phyloP scores from a whole-genome alignment of 2,797 vertebrate genomes.

The Siniperca scherzeri region DNA sequence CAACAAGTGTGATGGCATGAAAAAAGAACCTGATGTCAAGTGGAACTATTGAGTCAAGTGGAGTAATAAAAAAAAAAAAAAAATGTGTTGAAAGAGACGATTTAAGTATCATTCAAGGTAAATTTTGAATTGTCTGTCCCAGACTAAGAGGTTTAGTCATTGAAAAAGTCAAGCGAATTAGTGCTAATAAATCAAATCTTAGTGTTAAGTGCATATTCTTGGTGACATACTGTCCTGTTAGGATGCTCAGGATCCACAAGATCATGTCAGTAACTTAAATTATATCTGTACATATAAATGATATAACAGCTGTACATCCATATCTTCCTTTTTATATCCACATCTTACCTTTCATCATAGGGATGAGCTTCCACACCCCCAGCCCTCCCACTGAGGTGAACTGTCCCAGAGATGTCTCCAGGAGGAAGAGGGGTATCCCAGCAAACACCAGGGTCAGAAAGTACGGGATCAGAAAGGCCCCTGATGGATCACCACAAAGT shows the following conservation, averaged over 20 bases:
- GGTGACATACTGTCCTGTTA: neutral
- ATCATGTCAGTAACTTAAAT: neutral
- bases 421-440: conserved; percentile 93
- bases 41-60: neutral
- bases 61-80: neutral
- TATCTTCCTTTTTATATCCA: neutral
- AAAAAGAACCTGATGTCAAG: neutral
- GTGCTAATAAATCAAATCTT: neutral
- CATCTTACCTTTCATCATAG: conserved; percentile 95
- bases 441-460: conserved; percentile 93
- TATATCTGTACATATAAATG: neutral
- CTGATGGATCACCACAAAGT: conserved; percentile 70
- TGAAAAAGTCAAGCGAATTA: neutral
- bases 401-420: conserved; percentile 93
- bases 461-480: conserved; percentile 94
- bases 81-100: no score
- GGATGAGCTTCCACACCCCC: conserved; percentile 93
- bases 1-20: neutral
- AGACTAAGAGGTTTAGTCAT: neutral
- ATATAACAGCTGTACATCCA: neutral
- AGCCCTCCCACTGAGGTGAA: conserved; percentile 92
- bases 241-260: neutral
- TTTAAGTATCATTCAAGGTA: neutral
- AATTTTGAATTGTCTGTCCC: neutral
- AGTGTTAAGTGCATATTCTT: neutral